Conservation (phyloP, 2,797 vertebrate genomes). For the Saxicola maurus region DNA sequence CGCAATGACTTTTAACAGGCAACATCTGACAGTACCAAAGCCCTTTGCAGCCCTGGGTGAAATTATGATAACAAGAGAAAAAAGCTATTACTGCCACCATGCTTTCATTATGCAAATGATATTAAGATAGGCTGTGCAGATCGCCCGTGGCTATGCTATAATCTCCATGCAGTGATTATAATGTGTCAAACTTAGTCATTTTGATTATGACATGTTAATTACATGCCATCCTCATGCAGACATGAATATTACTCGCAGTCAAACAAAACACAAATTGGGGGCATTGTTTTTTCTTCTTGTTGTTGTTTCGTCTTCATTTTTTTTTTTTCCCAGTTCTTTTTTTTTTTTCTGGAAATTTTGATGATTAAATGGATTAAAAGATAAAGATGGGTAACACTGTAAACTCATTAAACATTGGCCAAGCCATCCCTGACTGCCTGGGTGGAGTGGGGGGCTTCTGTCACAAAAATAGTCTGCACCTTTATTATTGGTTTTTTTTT, state of each 20-base stretch:
- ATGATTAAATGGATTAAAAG: constrained; percentile 69
- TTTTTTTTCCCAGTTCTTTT: neutral
- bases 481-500: neutral
- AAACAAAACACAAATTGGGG: constrained; percentile 83
- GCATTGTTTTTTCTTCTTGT: constrained; percentile 56
- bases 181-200: constrained; percentile 97
- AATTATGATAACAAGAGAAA: constrained; percentile 99
- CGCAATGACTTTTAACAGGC: constrained; percentile 74
- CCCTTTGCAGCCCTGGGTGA: constrained; percentile 94
- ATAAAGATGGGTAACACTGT: constrained; percentile 47
- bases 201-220: constrained; percentile 99
- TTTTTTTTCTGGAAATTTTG: neutral
- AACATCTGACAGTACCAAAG: constrained; percentile 85
- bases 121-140: constrained; percentile 92
- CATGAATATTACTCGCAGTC: constrained; percentile 86
- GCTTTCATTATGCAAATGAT: constrained; percentile 99
- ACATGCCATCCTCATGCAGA: constrained; percentile 93
- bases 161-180: constrained; percentile 99
- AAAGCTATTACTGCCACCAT: constrained; percentile 98
- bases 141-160: constrained; percentile 91
- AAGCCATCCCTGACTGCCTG: neutral
- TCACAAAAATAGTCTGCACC: neutral
- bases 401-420: constrained; percentile 51
- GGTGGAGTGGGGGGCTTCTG: neutral
- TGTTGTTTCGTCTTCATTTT: neutral